Conservation (phyloP, 2,797 vertebrate species). For the Sebastiscus albofasciatus region DNA sequence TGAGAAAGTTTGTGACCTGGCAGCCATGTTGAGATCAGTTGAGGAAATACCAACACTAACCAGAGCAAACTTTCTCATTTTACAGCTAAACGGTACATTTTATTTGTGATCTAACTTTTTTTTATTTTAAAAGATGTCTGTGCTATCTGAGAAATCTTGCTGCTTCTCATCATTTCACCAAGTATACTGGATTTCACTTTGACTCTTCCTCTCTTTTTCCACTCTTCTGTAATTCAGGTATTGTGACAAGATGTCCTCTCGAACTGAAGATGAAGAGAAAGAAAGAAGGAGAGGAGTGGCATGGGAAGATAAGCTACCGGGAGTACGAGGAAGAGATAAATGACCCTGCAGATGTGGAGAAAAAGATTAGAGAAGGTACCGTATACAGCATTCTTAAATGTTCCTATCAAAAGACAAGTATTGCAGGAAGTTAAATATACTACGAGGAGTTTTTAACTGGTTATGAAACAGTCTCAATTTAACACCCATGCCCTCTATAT, state of each 20-base stretch:
- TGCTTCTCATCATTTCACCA: neutral
- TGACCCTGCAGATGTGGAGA: conserved; percentile 53
- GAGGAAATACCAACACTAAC: too few species aligned
- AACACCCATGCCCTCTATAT: too few species aligned
- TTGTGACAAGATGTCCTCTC: conserved; percentile 84
- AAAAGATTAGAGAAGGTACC: conserved; percentile 58
- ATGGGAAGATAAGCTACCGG: conserved; percentile 74
- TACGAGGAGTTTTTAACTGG: too few species aligned
- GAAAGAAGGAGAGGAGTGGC: conserved; percentile 68
- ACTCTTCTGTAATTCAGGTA: conserved; percentile 61
- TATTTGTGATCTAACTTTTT: too few species aligned
- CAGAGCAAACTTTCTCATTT: too few species aligned
- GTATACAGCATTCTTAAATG: neutral
- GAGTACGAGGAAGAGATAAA: conserved; percentile 19
- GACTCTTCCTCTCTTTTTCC: neutral
- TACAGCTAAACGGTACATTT: too few species aligned
- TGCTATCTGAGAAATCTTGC: neutral
- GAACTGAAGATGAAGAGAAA: conserved; percentile 82
- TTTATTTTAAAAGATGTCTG: too few species aligned
- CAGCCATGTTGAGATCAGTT: too few species aligned
- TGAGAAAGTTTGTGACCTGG: too few species aligned
- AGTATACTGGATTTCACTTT: neutral
- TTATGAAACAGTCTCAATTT: too few species aligned
- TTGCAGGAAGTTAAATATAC: neutral
- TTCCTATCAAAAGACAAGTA: neutral